Base-by-base conservation (phyloP, 2,113 vertebrate species). In the Morone chrysops region DNA sequence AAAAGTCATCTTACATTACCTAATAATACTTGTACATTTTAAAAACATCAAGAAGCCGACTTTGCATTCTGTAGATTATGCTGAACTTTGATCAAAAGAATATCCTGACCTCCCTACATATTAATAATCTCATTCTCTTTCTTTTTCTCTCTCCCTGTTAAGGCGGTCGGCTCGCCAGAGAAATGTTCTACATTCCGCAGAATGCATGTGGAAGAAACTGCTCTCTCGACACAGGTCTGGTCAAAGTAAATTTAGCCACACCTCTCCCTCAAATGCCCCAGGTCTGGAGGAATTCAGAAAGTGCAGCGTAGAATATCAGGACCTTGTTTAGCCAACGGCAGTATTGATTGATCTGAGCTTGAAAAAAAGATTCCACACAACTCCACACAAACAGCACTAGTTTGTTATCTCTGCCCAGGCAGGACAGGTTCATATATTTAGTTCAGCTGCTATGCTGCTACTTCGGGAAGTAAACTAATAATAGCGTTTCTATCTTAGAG, bases 121-220 rank as follows among this genome's bases (percentile, higher is more conserved):
- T 92, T 82, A 31, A 85, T 78, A 9, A 45, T 94, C 92, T 95
- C 10, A 81, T 63, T 51, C 94, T 69, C 93, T 96, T 18, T 90
- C 91, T 94, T 89, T 94, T 93, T 94, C 93, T 96, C 13, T 92
- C 92, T 93, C 90, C 93, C 92, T 90, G 92, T 94, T 93, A 95
- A 98, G 98, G 97, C 89, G 97, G 97, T 94, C 97, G 97, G 82
- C 96, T 96, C 90, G 96, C 98, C 94, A 96, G 96, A 95, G 98
- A 99, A 95, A 97, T 96, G 96, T 99, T 99, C 95, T 98, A 97
- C 97, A 98, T 99, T 93, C 97, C 97, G 80, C 97, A 98, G 95
- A 98, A 96, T 92, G 96, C 97, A 89, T 98, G 97, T 96, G 97
- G 96, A 95, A 96, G 96, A 94, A 99, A 99, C 96, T 99, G 97